These are phyloP conservation scores for Oopsacas minuta DNA, from an alignment of 37 sponge, comb jelly and placozoan species.

Conservation along the genomic window DNA sequence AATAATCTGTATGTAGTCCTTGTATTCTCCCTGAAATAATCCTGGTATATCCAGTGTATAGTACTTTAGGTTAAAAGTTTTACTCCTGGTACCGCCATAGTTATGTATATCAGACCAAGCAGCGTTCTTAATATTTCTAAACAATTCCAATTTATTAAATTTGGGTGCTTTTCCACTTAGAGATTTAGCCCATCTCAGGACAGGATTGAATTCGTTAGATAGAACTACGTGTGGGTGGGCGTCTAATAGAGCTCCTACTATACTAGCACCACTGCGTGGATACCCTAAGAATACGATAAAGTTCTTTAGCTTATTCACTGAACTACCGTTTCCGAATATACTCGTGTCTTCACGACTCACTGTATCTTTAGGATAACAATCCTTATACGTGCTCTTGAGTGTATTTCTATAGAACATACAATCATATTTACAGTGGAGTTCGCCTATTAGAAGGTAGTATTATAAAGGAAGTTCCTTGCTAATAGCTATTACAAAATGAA, in stretches of 20 bases:
- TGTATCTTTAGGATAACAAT: no score
- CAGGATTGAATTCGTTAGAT: slow-evolving; percentile 22
- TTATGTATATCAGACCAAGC: neutral
- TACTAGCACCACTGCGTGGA: slow-evolving; percentile 44
- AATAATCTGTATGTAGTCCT: neutral
- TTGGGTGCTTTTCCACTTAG: neutral
- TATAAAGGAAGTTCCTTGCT: no score
- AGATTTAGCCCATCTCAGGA: neutral
- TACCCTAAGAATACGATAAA: slow-evolving; percentile 50
- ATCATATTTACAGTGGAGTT: no score
- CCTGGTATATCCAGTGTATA: slow-evolving; percentile 1
- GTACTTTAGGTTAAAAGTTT: neutral
- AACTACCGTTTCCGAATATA: neutral
- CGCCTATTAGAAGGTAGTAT: no score
- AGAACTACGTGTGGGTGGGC: slow-evolving; percentile 50
- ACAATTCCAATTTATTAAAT: neutral
- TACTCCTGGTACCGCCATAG: neutral
- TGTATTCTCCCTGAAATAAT: neutral
- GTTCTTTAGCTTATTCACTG: neutral
- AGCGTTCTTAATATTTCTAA: neutral
- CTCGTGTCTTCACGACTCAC: neutral
- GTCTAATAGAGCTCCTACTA: slow-evolving; percentile 40
- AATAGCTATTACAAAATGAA: no score
- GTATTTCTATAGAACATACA: no score
- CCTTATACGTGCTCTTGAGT: no score